Base-by-base conservation (phyloP, 2,797 vertebrate species). In the Cetoscarus ocellatus region DNA sequence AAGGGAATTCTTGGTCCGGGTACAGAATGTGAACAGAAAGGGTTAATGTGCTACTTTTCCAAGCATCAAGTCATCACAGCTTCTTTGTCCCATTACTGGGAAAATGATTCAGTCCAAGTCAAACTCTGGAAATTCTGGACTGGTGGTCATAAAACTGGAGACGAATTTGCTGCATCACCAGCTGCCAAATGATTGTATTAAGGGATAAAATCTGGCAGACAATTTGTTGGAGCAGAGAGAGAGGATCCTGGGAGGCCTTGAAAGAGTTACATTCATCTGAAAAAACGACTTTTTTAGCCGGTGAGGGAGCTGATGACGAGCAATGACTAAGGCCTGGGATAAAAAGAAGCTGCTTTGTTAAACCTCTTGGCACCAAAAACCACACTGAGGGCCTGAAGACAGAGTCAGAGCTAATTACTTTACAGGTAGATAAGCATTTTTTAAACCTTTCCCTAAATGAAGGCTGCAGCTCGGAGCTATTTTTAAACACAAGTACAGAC, bases 331-430 rank as follows among this genome's bases (percentile, higher is more conserved):
- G 71, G 40, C 70, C 51, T 49, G 70, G 67, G 70, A 74, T 61
- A 79, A 83, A 42, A 67, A 52, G 66, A 62, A 53, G 62, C 50
- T 13, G 57, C 55, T 52, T 68, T 67, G 45, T 72, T 12, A 73
- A 82, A 62, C 67, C 59, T 68, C 49, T 69, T 75, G 79, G 88
- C 77, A 67, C 50, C 64, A 19, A 19, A 67, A 65, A 58, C 1
- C 5, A 12, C 36, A 10, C 54, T 3, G 60, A 12, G 13, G 34
- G 39, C 66, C 10, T 12, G 76, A 67, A 75, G 77, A 80, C 66
- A 43, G 52, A 74, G 66, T 45, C 63, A 10, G 17, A 77, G 67
- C 55, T 83, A 83, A 86, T 90, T 81, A 79, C 78, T 83, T 85
- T 61, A 71, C 50, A 54, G 71, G 67, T 68, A 79, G 84, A 83